Evolutionary conservation across 2,888 invertebrate species (phyloP), one percentile per base, ranked within the genome.

Genomic region (Drosophila pseudotalamancana): DNA sequence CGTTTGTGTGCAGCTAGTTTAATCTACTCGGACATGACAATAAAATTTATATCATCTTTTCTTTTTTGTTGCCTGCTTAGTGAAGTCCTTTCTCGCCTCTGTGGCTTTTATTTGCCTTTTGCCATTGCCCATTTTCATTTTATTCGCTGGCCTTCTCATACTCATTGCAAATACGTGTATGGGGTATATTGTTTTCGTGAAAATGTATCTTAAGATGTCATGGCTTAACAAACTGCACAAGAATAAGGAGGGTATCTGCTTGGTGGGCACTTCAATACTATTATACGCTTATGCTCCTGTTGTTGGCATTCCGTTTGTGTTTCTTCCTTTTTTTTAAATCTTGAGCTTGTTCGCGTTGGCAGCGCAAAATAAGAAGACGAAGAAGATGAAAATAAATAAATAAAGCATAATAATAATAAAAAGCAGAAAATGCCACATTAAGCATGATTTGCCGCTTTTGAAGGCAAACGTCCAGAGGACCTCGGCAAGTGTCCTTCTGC

Each of bases 21-120:
- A 86, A 86, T 86, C 86, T 87, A 85, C 87, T 87, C 82, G 86
- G 86, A 87, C 82, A 87, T 87, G 88, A 87, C 86, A 87, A 82
- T 84, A 82, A 86, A 87, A 87, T 87, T 73, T 86, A 86, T 87
- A 86, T 84, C 84, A 81, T 85, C 75, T 77, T 74, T 70, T 45
- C 70, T 64, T 59, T 72, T 63, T 64, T 59, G 71, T 63, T 39
- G 53, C 60, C 71, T 70, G 82, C 79, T 82, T 82, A 82, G 86
- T 75, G 68, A 85, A 82, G 78, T 83, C 81, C 80, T 74, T 86
- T 86, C 68, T 76, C 80, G 81, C 74, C 73, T 75, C 65, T 87
- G 79, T 79, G 85, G 77, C 63, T 84, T 86, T 82, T 77, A 84
- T 87, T 80, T 71, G 72, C 65, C 64, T 69, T 57, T 49, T 34